phyloP scores from a whole-genome alignment of 2,888 invertebrate genomes.

The Omphaloscelis lunosa region DNA sequence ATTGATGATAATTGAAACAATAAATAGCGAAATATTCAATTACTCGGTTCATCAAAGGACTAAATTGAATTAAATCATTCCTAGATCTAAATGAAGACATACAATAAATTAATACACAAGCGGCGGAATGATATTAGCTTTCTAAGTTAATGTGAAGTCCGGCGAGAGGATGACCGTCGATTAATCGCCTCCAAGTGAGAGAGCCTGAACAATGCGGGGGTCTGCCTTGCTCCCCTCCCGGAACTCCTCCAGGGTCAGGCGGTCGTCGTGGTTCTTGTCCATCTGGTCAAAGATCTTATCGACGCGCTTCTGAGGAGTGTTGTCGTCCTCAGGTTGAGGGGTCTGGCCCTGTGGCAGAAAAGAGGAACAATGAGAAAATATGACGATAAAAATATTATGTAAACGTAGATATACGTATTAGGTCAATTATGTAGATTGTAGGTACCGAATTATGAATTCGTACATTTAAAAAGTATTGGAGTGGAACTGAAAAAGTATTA shows the following conservation, averaged over 20 bases:
- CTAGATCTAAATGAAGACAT: slow-evolving; percentile 13
- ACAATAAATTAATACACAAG: slow-evolving; percentile 52
- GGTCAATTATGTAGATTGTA: not conserved
- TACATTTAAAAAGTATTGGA: not conserved
- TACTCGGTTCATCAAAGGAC: slow-evolving; percentile 9
- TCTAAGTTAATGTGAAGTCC: slow-evolving; percentile 87
- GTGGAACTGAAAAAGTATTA: not conserved
- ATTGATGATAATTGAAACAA: slow-evolving; percentile 2
- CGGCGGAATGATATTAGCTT: slow-evolving; percentile 73
- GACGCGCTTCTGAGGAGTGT: slow-evolving; percentile 98
- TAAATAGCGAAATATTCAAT: not conserved
- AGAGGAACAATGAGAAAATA: not conserved
- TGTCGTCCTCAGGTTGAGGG: slow-evolving; percentile 96
- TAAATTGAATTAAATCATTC: slow-evolving; percentile 4
- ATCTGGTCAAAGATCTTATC: slow-evolving; percentile 99
- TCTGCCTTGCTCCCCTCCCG: slow-evolving; percentile 99
- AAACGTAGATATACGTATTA: not conserved
- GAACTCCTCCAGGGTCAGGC: slow-evolving; percentile 98
- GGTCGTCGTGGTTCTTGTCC: slow-evolving; percentile 99
- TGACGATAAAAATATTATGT: too few relatives aligned
- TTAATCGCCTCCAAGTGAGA: slow-evolving; percentile 95
- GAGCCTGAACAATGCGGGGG: slow-evolving; percentile 99
- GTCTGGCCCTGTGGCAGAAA: slow-evolving; percentile 94
- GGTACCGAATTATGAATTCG: not conserved
- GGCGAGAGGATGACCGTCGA: slow-evolving; percentile 89